Conservation (phyloP, 2,888 invertebrate species). For the Eustalomyia histrio region DNA sequence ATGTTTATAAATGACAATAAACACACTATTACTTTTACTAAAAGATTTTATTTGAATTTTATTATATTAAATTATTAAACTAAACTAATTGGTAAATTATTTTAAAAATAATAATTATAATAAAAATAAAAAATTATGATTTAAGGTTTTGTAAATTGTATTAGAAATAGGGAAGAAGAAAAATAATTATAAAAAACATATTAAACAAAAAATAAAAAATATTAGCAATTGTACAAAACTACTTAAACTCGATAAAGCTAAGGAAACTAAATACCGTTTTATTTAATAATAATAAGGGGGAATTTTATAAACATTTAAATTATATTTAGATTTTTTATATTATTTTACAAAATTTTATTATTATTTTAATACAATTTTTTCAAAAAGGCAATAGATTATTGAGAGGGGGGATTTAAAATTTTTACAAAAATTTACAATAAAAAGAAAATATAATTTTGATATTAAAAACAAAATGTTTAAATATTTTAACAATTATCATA, state of each 20-base stretch:
- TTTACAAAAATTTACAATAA: constrained; percentile 3
- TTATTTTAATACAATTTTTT: not conserved
- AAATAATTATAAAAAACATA: constrained; percentile 5
- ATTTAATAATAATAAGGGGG: constrained; percentile 20
- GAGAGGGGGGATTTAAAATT: not conserved
- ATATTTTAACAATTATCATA: constrained; percentile 39
- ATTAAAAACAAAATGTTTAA: not conserved
- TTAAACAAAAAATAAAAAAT: constrained; percentile 29
- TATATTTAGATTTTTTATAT: not conserved
- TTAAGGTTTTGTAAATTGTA: constrained; percentile 64
- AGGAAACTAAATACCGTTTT: constrained; percentile 45
- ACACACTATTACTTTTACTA: constrained; percentile 57
- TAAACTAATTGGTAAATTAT: constrained; percentile 4
- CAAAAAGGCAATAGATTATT: not conserved
- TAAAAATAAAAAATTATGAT: constrained; percentile 27
- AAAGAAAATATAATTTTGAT: not conserved
- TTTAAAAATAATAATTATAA: constrained; percentile 19
- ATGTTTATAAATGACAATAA: constrained; percentile 45
- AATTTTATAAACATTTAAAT: constrained; percentile 5
- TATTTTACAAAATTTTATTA: constrained; percentile 1
- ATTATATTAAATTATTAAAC: constrained; percentile 33
- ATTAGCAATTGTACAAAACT: constrained; percentile 39
- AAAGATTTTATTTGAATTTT: constrained; percentile 19
- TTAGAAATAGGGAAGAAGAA: constrained; percentile 37
- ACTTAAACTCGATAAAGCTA: constrained; percentile 60